These are phyloP conservation scores for Tympanoctomys barrerae DNA, from an alignment of 2,797 vertebrate genomes.

Conservation along the genomic window DNA sequence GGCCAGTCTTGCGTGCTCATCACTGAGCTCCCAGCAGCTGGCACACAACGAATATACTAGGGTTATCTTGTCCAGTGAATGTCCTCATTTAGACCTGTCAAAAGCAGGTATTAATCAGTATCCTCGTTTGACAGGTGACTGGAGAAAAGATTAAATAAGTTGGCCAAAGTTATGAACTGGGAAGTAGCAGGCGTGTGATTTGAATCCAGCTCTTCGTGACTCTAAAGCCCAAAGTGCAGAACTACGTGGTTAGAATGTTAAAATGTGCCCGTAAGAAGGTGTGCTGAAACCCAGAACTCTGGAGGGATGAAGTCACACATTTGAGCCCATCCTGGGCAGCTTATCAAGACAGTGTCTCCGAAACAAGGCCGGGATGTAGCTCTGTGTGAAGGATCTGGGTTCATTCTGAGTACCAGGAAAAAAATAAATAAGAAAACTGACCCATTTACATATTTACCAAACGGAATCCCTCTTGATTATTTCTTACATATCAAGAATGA, in stretches of 20 bases:
- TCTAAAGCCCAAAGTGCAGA: neutral
- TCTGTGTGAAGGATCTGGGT: neutral
- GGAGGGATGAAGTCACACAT: neutral
- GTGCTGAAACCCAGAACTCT: neutral
- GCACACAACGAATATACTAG: neutral
- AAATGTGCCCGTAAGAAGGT: neutral
- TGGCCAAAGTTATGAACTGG: neutral
- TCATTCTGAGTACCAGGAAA: neutral
- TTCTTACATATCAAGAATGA: neutral
- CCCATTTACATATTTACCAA: neutral
- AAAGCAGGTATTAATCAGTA: neutral
- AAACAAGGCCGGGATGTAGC: neutral
- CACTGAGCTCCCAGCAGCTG: neutral
- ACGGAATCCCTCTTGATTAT: neutral
- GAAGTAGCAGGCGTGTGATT: constrained; percentile 20
- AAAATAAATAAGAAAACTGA: neutral
- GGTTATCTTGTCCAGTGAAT: neutral
- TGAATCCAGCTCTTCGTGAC: constrained; percentile 36
- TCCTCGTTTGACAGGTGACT: neutral
- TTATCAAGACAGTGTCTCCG: neutral
- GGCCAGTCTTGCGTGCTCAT: neutral
- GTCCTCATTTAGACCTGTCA: neutral
- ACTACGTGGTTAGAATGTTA: constrained; percentile 19
- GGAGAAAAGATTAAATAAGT: neutral
- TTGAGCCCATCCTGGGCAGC: neutral